phyloP scores from a whole-genome alignment of 2,888 invertebrate genomes.

The Anaspis maculata region DNA sequence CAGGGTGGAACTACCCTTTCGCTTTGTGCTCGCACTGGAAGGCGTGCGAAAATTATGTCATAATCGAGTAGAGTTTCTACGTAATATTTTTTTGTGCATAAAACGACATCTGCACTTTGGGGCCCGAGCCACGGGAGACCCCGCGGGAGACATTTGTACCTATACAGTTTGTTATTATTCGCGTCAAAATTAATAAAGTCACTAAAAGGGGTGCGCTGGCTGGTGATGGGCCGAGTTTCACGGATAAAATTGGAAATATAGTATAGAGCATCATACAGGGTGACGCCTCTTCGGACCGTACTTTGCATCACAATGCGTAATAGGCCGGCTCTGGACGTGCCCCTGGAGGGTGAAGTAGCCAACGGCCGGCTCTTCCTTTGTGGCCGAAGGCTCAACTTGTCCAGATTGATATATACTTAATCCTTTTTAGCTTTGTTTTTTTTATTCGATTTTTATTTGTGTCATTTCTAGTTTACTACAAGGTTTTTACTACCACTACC shows the following conservation, averaged over 20 bases:
- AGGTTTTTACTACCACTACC: no score
- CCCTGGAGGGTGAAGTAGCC: slow-evolving; percentile 4
- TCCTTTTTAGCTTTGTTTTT: no score
- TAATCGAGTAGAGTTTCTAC: slow-evolving; percentile 28
- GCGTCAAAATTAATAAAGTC: slow-evolving; percentile 23
- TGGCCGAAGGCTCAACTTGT: no score
- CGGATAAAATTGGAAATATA: slow-evolving; percentile 1
- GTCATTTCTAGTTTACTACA: no score
- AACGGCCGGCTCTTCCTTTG: slow-evolving; percentile 4
- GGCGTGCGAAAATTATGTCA: slow-evolving; percentile 37
- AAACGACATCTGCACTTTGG: background rate
- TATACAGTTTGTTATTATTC: slow-evolving; percentile 22
- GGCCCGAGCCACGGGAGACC: slow-evolving; percentile 15
- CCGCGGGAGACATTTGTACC: slow-evolving; percentile 24
- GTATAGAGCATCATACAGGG: no score
- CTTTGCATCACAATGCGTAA: slow-evolving; percentile 5
- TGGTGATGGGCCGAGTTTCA: background rate
- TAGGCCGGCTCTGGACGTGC: slow-evolving; percentile 5
- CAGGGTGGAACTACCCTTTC: no score
- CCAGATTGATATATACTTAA: no score
- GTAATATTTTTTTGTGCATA: slow-evolving; percentile 22
- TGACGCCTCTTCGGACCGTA: slow-evolving; percentile 1
- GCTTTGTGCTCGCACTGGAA: no score
- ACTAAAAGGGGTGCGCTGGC: background rate
- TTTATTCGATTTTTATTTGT: no score